These are phyloP conservation scores for Drosophila sechellia DNA, from an alignment of 1,140 invertebrate genomes.

Conservation along the genomic window DNA sequence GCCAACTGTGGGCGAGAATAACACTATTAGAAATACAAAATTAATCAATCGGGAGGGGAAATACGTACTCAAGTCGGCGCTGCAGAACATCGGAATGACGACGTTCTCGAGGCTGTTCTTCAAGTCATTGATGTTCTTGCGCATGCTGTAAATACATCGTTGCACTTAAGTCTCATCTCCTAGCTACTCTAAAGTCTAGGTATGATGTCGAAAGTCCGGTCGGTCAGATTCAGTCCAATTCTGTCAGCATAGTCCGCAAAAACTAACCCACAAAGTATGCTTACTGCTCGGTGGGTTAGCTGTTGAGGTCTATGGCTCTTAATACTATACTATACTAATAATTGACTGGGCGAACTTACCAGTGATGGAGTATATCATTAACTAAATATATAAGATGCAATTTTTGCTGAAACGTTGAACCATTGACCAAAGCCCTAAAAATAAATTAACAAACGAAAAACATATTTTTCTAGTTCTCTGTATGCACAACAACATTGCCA, in stretches of 20 bases:
- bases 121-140: conserved; percentile 96
- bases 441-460: conserved; percentile 84
- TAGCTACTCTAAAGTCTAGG: conserved; percentile 2
- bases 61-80: conserved; percentile 90
- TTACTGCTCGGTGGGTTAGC: conserved; percentile 14
- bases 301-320: not conserved
- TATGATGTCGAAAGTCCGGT: not conserved
- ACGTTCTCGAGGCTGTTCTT: conserved; percentile 96
- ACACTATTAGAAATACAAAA: not conserved
- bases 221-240: not conserved
- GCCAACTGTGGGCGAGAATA: conserved; percentile 86
- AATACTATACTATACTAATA: conserved; percentile 18
- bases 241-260: not conserved
- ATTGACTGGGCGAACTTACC: conserved; percentile 88
- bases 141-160: conserved; percentile 88
- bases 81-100: conserved; percentile 98
- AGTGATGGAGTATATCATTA: conserved; percentile 98
- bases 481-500: conserved; percentile 66
- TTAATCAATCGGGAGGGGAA: not conserved
- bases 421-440: conserved; percentile 91
- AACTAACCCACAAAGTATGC: conserved; percentile 13
- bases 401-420: conserved; percentile 94
- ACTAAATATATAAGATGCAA: conserved; percentile 98
- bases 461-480: conserved; percentile 73
- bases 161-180: conserved; percentile 41